phyloP scores from a whole-genome alignment of 2,113 vertebrate genomes.

The Clinocottus analis region DNA sequence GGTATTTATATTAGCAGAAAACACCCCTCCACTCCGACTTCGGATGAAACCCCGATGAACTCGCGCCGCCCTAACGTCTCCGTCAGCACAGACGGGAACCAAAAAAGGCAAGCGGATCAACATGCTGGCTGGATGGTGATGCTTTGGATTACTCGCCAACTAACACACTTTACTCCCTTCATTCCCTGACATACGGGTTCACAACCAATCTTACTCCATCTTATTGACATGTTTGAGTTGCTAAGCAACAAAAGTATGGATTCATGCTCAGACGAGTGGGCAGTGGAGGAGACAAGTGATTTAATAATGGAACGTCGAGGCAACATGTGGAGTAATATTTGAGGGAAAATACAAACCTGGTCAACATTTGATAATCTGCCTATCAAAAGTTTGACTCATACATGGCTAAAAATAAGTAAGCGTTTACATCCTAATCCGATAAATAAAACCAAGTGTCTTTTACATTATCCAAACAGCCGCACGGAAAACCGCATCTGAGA shows the following conservation, averaged over 20 bases:
- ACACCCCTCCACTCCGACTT: conserved; percentile 44
- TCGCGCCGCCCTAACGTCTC: conserved; percentile 38
- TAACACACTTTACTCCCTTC: conserved; percentile 38
- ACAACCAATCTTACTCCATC: conserved; percentile 18
- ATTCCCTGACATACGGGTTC: conserved; percentile 42
- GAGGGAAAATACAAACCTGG: background rate
- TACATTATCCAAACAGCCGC: background rate
- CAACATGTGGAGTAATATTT: conserved; percentile 35
- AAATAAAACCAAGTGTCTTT: background rate
- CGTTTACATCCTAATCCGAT: background rate
- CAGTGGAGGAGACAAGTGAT: conserved; percentile 1
- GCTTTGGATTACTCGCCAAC: conserved; percentile 40
- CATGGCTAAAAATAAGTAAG: background rate
- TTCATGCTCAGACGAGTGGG: conserved; percentile 17
- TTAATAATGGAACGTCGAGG: conserved; percentile 16
- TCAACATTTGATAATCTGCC: background rate
- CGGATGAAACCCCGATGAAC: conserved; percentile 35
- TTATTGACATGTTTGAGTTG: conserved; percentile 33
- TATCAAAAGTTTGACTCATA: background rate
- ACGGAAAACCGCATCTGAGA: background rate
- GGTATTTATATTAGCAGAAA: conserved; percentile 58
- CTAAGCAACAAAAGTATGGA: conserved; percentile 8
- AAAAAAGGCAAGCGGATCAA: conserved; percentile 58
- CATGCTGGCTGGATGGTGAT: conserved; percentile 22
- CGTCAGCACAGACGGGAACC: conserved; percentile 38